These are phyloP conservation scores for Acleris holmiana DNA, from an alignment of 2,888 invertebrate species.

Conservation along the genomic window DNA sequence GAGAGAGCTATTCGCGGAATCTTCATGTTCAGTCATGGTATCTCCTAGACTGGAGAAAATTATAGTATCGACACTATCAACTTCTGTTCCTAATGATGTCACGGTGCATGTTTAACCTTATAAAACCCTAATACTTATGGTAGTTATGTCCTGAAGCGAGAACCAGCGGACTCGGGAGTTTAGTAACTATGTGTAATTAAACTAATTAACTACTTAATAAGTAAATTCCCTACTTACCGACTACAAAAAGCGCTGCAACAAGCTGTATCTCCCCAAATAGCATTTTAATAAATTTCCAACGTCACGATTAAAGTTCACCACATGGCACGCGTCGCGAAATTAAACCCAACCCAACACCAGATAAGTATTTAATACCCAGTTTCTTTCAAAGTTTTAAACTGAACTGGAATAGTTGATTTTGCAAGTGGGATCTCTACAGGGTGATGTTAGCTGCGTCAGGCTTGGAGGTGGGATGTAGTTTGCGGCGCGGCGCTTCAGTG, in stretches of 20 bases:
- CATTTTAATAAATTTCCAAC: slow-evolving; percentile 9
- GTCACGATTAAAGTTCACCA: slow-evolving; percentile 14
- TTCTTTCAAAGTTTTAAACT: not conserved
- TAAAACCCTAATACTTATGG: too few species aligned
- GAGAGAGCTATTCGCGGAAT: too few species aligned
- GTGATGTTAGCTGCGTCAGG: slow-evolving; percentile 7
- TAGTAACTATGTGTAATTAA: too few species aligned
- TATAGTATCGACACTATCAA: too few species aligned
- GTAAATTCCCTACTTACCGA: slow-evolving; percentile 20
- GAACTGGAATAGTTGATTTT: not conserved
- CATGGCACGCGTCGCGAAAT: slow-evolving; percentile 11
- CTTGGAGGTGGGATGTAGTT: slow-evolving; percentile 16
- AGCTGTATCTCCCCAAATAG: slow-evolving; percentile 12
- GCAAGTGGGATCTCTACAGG: not conserved
- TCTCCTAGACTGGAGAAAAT: too few species aligned
- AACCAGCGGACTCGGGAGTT: too few species aligned
- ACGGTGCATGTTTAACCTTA: too few species aligned
- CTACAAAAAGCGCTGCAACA: slow-evolving; percentile 11
- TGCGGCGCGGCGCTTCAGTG: slow-evolving; percentile 31
- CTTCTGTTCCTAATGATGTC: too few species aligned
- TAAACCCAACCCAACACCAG: not conserved
- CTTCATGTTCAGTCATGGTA: too few species aligned
- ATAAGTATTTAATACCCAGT: not conserved
- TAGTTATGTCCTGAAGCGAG: too few species aligned
- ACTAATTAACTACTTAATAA: not conserved